Percentiles rank a stretch among this genome's conserved stretches.
These are phyloP conservation scores for Acleris emargana DNA, from an alignment of 2,888 invertebrate genomes.

Conservation along the genomic window DNA sequence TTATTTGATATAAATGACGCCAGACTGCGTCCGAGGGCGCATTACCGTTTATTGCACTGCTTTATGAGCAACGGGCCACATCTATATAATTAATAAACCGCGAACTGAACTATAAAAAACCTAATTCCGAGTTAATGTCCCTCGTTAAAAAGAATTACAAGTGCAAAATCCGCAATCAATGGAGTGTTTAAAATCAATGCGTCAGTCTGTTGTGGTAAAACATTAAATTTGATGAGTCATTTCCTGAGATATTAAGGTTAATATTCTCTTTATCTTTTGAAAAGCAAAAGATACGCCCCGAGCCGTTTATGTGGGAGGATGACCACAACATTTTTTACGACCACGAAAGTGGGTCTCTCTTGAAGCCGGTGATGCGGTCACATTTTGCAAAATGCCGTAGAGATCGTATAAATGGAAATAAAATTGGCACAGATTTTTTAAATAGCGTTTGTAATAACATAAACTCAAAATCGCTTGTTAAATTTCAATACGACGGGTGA, in stretches of 20 bases:
- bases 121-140: conserved; percentile 10
- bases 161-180: conserved; percentile 2
- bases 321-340: conserved; percentile 30
- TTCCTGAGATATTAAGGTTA: conserved; percentile 27
- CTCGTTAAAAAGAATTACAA: conserved; percentile 29
- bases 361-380: conserved; percentile 7
- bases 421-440: background rate
- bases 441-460: background rate
- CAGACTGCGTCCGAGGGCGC: background rate
- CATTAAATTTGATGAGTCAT: conserved; percentile 27
- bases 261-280: conserved; percentile 19
- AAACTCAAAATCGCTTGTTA: too few species aligned
- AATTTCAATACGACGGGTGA: too few species aligned
- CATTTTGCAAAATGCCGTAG: conserved; percentile 5
- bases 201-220: background rate
- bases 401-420: background rate
- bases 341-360: conserved; percentile 16
- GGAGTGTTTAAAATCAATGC: background rate
- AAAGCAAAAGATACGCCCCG: conserved; percentile 5
- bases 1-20: background rate
- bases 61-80: background rate
- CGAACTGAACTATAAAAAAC: conserved; percentile 9
- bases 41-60: conserved; percentile 7
- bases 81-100: conserved; percentile 6
- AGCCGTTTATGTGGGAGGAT: conserved; percentile 16